Evolutionary conservation across 2,888 invertebrate genomes (phyloP).

Genomic region (Lymantria dispar): DNA sequence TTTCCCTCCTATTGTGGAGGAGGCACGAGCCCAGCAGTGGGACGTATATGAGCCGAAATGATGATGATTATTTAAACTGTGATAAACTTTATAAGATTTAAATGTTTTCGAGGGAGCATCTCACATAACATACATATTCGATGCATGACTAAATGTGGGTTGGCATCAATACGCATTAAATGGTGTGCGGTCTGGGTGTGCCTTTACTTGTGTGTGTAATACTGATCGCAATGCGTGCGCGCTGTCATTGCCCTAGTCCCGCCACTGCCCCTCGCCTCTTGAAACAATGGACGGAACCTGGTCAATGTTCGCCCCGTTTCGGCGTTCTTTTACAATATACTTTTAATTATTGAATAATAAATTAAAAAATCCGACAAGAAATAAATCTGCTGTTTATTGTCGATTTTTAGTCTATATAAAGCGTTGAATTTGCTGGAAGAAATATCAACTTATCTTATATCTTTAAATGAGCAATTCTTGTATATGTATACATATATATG

Average conservation of each 20-base stretch:
- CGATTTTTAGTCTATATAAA: too few species aligned
- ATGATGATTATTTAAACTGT: too few species aligned
- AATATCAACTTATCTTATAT: too few species aligned
- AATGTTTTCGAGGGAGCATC: conserved; percentile 20
- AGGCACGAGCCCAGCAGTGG: too few species aligned
- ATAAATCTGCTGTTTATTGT: too few species aligned
- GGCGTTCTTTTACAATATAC: conserved; percentile 23
- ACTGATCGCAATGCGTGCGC: conserved; percentile 63
- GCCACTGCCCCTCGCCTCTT: conserved; percentile 49
- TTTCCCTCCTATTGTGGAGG: too few species aligned
- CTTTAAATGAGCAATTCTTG: too few species aligned
- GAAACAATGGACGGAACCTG: conserved; percentile 68
- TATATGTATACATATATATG: too few species aligned
- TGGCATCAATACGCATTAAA: conserved; percentile 19
- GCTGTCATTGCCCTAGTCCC: conserved; percentile 64
- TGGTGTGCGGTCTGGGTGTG: conserved; percentile 28
- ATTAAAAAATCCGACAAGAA: too few species aligned
- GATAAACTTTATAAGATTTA: conserved; percentile 19
- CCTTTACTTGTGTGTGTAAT: conserved; percentile 43
- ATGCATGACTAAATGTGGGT: background rate
- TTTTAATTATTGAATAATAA: conserved; percentile 22
- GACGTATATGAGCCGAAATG: too few species aligned
- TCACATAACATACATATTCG: background rate
- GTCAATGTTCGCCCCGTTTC: conserved; percentile 48
- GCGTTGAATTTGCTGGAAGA: too few species aligned